Percentiles rank a stretch among this genome's conserved stretches.
Evolutionary conservation across 2,113 vertebrate species (phyloP).

Genomic region (Caloenas nicobarica): DNA sequence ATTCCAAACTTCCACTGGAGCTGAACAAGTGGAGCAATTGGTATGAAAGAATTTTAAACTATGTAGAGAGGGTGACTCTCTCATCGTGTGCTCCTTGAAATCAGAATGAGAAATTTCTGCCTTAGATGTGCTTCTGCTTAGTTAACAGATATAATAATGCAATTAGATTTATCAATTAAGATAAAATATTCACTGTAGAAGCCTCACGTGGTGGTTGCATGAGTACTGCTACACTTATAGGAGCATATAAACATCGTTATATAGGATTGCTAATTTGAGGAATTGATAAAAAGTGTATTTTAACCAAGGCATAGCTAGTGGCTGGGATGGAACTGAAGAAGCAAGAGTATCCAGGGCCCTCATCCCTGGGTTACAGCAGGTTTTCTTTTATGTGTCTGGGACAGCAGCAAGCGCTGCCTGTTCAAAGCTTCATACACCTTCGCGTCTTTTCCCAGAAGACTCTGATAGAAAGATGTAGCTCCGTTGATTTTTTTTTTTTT

Average conservation of each 20-base stretch:
- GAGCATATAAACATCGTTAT: accelerated
- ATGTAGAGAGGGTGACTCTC: neutral
- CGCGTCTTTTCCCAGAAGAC: neutral
- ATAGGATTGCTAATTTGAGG: accelerated
- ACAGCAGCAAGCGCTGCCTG: neutral
- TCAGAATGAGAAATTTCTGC: neutral
- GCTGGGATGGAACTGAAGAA: neutral
- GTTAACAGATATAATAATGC: neutral
- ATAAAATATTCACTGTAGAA: neutral
- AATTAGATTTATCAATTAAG: neutral
- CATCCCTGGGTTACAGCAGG: accelerated
- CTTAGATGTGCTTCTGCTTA: neutral
- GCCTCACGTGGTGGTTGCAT: neutral
- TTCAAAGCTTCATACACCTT: too few relatives aligned
- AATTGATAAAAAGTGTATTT: neutral
- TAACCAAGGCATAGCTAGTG: accelerated
- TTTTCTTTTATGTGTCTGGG: neutral
- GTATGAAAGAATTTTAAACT: neutral
- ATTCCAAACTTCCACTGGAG: neutral
- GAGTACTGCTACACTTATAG: accelerated
- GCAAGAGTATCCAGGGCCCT: too few relatives aligned
- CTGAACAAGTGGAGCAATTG: neutral
- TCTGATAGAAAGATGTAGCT: neutral
- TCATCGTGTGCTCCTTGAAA: neutral
- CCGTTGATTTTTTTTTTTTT: neutral